phyloP scores from a whole-genome alignment of 2,797 vertebrate species.

The Oreortyx pictus region DNA sequence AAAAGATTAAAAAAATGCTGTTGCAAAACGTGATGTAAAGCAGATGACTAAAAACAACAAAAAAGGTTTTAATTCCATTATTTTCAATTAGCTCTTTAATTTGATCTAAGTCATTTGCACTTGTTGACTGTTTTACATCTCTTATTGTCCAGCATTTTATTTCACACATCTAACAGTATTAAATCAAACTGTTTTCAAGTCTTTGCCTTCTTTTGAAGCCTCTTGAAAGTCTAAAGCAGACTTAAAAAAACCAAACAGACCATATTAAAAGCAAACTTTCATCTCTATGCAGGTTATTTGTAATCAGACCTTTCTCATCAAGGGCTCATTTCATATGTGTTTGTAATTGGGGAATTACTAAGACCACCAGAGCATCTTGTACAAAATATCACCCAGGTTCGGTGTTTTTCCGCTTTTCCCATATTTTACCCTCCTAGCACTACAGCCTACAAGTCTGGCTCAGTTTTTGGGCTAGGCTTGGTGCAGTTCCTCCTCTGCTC shows the following conservation, averaged over 20 bases:
- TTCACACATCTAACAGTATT: conserved; percentile 68
- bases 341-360: conserved; percentile 56
- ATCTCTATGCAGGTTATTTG: conserved; percentile 72
- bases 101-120: conserved; percentile 63
- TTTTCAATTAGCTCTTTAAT: conserved; percentile 74
- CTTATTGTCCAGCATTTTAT: conserved; percentile 69
- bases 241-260: not conserved
- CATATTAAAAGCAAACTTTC: conserved; percentile 68
- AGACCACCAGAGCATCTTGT: not conserved
- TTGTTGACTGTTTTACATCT: conserved; percentile 65
- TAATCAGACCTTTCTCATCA: conserved; percentile 72
- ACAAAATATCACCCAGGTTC: conserved; percentile 21
- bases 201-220: conserved; percentile 68
- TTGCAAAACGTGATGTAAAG: conserved; percentile 67
- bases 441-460: not conserved
- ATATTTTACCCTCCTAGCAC: no score
- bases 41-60: conserved; percentile 68
- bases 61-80: conserved; percentile 75
- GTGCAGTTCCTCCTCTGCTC: not conserved
- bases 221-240: conserved; percentile 58
- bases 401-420: not conserved
- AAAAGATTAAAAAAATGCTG: conserved; percentile 71
- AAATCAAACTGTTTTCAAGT: conserved; percentile 70
- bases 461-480: not conserved
- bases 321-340: conserved; percentile 48